Evolutionary conservation across 2,888 invertebrate genomes (phyloP), one percentile per base, ranked within the genome.

Genomic region (Amblyjoppa fuscipennis): DNA sequence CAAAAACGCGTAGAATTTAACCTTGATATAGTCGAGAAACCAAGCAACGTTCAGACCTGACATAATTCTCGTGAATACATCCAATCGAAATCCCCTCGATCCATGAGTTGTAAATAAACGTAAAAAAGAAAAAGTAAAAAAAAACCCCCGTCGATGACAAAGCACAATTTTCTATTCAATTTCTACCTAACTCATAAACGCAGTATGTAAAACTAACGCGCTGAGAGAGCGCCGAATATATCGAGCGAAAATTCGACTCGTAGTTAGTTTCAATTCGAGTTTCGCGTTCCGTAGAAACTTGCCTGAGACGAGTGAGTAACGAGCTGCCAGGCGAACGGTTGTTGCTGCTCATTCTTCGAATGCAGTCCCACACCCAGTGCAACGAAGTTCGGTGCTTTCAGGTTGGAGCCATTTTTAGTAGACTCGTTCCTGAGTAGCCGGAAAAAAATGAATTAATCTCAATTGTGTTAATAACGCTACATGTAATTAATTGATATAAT

Each of bases 261-360:
- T 7, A 49, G 64, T 76, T 28, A 51, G 20, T 77, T 68, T 68
- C 56, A 38, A 66, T 76, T n/a, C 34, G 66, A 34, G 31, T 51
- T 51, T 77, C 51, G 3, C 16, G n/a, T 68, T 41, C 59, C 38
- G 49, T 51, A n/a, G 20, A 71, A 38, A 74, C 83, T 88, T 88
- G 91, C 92, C 85, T 90, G 88, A 59, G 77, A 81, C 28, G 89
- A 87, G 59, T 88, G 75, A 38, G 89, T 88, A 64, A 91, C 70
- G 56, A 92, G 88, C 78, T 92, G 91, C 92, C 92, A 92, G 20
- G 91, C 91, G 5, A 90, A 81, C 16, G 91, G 88, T 69, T 89
- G 89, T 13, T 76, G 73, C 31, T 79, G 81, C 31, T 90, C 90
- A 6, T 71, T 80, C 53, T 89, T 90, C 5, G 90, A 78, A 78